These are phyloP conservation scores for Akabosia matsudoensis DNA, from an alignment of 1,140 invertebrate species.

Conservation along the genomic window DNA sequence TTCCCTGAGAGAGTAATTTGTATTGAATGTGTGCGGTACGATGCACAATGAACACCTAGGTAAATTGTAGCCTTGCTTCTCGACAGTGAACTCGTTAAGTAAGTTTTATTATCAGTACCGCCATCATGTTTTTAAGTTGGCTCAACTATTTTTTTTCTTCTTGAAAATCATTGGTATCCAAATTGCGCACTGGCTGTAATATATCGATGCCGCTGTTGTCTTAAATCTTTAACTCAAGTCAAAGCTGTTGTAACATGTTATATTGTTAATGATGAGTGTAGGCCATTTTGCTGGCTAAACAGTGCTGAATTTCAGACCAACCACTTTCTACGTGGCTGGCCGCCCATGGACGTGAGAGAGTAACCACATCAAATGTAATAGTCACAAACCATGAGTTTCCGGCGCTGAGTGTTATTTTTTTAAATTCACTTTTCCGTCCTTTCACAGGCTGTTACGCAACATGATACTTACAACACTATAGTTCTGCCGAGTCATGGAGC, in stretches of 20 bases:
- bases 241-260: not conserved
- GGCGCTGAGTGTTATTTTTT: constrained; percentile 4
- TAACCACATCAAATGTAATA: constrained; percentile 41
- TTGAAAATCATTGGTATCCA: no score
- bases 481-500: no score
- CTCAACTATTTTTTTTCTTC: not conserved
- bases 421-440: not conserved
- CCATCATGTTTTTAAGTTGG: not conserved
- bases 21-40: not conserved
- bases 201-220: not conserved
- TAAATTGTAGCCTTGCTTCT: not conserved
- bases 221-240: no score
- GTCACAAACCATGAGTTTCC: constrained; percentile 20
- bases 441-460: not conserved
- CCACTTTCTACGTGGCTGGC: constrained; percentile 44
- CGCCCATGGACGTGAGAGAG: constrained; percentile 36
- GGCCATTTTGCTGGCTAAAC: not conserved
- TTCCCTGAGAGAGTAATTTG: not conserved
- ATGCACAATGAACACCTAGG: not conserved
- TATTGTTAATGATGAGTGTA: not conserved
- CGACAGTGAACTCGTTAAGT: not conserved
- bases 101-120: not conserved
- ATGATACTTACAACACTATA: no score
- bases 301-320: constrained; percentile 29
- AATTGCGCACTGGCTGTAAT: not conserved